phyloP scores from a whole-genome alignment of 2,113 vertebrate species.

The Oenanthe oenanthe region DNA sequence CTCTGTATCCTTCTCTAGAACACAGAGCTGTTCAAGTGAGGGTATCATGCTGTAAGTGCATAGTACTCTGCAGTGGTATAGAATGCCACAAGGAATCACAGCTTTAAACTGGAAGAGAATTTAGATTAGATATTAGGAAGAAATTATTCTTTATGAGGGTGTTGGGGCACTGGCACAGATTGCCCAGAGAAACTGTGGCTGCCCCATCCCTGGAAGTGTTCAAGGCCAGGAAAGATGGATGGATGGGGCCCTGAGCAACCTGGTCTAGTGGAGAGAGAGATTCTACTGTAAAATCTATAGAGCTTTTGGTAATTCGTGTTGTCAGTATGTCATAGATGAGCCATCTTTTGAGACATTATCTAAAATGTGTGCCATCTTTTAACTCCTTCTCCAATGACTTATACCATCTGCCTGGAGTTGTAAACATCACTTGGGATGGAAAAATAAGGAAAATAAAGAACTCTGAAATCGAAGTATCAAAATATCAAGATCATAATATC shows the following conservation, averaged over 20 bases:
- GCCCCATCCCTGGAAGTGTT: not conserved
- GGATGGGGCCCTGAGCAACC: not conserved
- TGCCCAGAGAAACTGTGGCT: not conserved
- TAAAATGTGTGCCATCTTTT: not conserved
- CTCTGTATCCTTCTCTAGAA: not conserved
- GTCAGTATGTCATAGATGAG: not conserved
- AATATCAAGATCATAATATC: not conserved
- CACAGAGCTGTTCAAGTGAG: not conserved
- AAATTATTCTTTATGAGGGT: not conserved
- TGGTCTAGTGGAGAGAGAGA: not conserved
- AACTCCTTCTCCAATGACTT: not conserved
- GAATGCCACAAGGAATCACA: not conserved
- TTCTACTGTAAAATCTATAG: not conserved
- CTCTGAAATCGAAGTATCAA: not conserved
- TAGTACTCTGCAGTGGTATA: not conserved
- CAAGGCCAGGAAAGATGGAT: not conserved
- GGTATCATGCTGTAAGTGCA: not conserved
- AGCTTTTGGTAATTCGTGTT: not conserved
- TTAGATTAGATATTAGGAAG: not conserved
- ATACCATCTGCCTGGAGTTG: not conserved
- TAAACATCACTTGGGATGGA: not conserved
- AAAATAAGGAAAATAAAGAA: not conserved
- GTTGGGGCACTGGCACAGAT: no score
- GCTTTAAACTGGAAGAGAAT: not conserved
- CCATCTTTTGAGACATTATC: not conserved